Base-by-base conservation (phyloP, 2,888 invertebrate species). In the Sialis lutaria region DNA sequence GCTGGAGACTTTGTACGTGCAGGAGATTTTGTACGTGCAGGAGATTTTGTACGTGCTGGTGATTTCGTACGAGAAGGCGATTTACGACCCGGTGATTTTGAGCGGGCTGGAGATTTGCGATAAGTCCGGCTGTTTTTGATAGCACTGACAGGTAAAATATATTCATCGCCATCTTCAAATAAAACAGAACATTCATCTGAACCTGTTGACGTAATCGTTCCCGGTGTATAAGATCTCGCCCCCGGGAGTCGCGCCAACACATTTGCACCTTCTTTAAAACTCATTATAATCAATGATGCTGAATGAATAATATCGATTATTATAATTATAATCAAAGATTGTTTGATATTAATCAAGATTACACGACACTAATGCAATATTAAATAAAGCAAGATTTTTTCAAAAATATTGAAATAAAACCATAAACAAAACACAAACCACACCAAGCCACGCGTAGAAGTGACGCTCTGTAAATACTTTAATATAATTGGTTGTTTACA, bases 1-100 rank as follows among this genome's bases (percentile, higher is more conserved):
- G 64, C 67, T 57, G 70, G 69, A 58, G 70, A 69, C 46, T 51
- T 53, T 41, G 5, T 48, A 22, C 69, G 63, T 49, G 66, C 60
- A 33, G 69, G 69, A 9, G 68, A 68, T 46, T 49, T 54, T 12
- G 46, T 31, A 33, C 54, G 52, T 5, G 51, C 51, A 6, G 56
- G 55, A 41, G 53, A 54, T 45, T 49, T 53, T 33, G 52, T 41
- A 46, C 52, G 52, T 6, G 46, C 48, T 6, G 55, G 54, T 13
- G 54, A 52, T 47, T 50, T 49, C 10, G 44, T 37, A 37, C 52
- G 48, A 10, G 44, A 33, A 13, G 50, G 47, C 45, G 53, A 48
- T 49, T 54, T 52, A 46, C 52, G 52, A 6, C 46, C 48, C 6
- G 55, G 54, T 32, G 54, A 52, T 47, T 50, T 49, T 12, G 45